Evolutionary conservation across 2,888 invertebrate species (phyloP).

Genomic region (Apamea anceps): DNA sequence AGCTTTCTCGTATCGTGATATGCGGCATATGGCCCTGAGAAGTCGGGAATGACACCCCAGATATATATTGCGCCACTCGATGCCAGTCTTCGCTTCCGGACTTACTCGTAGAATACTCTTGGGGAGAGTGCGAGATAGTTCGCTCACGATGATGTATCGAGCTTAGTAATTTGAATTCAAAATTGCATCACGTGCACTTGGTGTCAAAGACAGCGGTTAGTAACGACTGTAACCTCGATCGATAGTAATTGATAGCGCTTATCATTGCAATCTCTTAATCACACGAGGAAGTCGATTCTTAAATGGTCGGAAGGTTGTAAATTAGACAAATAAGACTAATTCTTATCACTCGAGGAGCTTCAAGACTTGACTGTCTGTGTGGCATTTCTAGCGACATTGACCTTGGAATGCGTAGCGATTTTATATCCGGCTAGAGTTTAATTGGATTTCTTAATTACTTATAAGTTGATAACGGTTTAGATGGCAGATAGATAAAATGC

Average conservation of each 20-base stretch:
- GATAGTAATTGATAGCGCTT: conserved; percentile 35
- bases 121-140: neutral
- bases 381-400: conserved; percentile 17
- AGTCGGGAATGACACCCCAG: neutral
- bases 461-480: conserved; percentile 16
- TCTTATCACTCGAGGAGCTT: conserved; percentile 34
- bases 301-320: conserved; percentile 7
- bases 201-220: neutral
- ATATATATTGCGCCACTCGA: neutral
- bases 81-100: neutral
- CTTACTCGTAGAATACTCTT: neutral
- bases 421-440: conserved; percentile 36
- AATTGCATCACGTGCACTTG: conserved; percentile 8
- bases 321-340: conserved; percentile 27
- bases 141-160: neutral
- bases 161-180: conserved; percentile 10
- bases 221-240: conserved; percentile 17
- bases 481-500: conserved; percentile 28
- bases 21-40: neutral
- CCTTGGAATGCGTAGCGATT: conserved; percentile 19
- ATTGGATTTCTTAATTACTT: conserved; percentile 31
- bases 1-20: neutral
- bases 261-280: conserved; percentile 36
- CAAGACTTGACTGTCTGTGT: neutral
- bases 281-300: conserved; percentile 35